Evolutionary conservation across 2,888 invertebrate genomes (phyloP).

Genomic region (Leptogaster cylindrica): DNA sequence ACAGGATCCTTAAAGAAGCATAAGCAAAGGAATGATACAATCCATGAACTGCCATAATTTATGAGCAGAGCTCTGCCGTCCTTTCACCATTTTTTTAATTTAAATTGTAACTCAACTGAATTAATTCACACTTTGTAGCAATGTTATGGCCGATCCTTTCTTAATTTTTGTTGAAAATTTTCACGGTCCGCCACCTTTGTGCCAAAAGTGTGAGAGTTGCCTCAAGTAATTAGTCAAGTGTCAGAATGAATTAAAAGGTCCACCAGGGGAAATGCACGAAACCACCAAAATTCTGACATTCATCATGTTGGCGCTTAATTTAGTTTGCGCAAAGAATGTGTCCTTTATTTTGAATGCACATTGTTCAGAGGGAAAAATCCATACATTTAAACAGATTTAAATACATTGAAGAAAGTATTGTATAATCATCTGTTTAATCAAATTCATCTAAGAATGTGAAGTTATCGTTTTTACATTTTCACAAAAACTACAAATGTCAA

Average conservation of each 20-base stretch:
- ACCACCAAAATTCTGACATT: constrained; percentile 19
- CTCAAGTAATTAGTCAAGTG: constrained; percentile 27
- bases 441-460: too few species aligned
- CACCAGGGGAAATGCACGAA: neutral
- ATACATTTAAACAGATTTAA: too few species aligned
- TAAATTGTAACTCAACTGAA: constrained; percentile 31
- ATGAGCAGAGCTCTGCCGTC: constrained; percentile 6
- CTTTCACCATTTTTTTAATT: constrained; percentile 24
- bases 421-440: too few species aligned
- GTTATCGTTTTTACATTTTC: too few species aligned
- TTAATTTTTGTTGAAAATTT: constrained; percentile 22
- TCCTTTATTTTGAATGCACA: constrained; percentile 13
- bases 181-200: constrained; percentile 22
- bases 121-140: constrained; percentile 31
- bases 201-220: constrained; percentile 23
- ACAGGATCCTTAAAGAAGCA: constrained; percentile 26
- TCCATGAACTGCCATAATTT: constrained; percentile 31
- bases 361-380: too few species aligned
- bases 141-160: constrained; percentile 30
- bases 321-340: neutral
- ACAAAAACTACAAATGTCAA: too few species aligned
- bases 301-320: constrained; percentile 11
- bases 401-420: too few species aligned
- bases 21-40: constrained; percentile 30
- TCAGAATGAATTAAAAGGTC: constrained; percentile 30